Percentiles rank a stretch among this genome's conserved stretches.
phyloP scores from a whole-genome alignment of 2,888 invertebrate species.

The Hyles lineata region DNA sequence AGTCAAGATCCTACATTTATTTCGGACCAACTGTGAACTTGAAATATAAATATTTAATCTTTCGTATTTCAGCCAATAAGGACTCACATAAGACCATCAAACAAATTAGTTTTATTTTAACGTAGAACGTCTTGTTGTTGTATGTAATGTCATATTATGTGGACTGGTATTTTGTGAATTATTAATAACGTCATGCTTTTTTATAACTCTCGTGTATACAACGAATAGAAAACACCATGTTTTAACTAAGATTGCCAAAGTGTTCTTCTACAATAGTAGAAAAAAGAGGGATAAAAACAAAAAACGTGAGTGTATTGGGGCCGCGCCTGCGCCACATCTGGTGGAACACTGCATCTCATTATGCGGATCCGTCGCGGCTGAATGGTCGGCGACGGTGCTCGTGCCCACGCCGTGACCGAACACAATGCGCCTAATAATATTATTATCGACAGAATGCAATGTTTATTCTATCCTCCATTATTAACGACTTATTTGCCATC shows the following conservation, averaged over 20 bases:
- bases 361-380: constrained; percentile 76
- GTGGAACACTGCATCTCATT: constrained; percentile 80
- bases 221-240: background rate
- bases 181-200: background rate
- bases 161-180: background rate
- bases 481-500: constrained; percentile 21
- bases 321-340: constrained; percentile 83
- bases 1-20: no score
- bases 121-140: no score
- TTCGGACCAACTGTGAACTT: no score
- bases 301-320: constrained; percentile 68
- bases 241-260: constrained; percentile 39
- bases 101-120: no score
- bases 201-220: background rate
- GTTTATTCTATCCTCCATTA: constrained; percentile 39
- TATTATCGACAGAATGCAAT: constrained; percentile 49
- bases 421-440: constrained; percentile 58
- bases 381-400: constrained; percentile 55
- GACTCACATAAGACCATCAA: no score
- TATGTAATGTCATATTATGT: no score
- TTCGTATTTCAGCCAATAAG: no score
- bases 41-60: no score
- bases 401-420: constrained; percentile 57
- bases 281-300: constrained; percentile 62
- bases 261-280: constrained; percentile 43